phyloP scores from a whole-genome alignment of 2,888 invertebrate genomes.

The Dendrolimus houi region DNA sequence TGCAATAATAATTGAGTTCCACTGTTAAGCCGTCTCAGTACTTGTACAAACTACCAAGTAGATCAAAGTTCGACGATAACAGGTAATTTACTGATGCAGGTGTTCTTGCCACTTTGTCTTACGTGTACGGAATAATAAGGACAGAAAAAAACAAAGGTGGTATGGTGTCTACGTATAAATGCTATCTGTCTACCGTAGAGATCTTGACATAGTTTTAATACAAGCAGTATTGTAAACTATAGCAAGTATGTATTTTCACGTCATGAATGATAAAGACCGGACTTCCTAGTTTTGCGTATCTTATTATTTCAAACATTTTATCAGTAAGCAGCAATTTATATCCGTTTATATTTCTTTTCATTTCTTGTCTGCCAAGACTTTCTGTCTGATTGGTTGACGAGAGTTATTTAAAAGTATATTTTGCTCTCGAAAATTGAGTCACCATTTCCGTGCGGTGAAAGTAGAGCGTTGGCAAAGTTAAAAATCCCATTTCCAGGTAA shows the following conservation, averaged over 20 bases:
- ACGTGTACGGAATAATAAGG: slow-evolving; percentile 8
- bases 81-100: slow-evolving; percentile 9
- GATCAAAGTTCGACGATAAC: slow-evolving; percentile 6
- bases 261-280: neutral
- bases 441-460: neutral
- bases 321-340: neutral
- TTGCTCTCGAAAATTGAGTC: neutral
- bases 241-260: neutral
- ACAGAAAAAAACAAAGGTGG: neutral
- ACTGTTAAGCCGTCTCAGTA: slow-evolving; percentile 7
- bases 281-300: neutral
- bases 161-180: slow-evolving; percentile 35
- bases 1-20: no score
- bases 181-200: slow-evolving; percentile 32
- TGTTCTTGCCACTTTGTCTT: slow-evolving; percentile 6
- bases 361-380: neutral
- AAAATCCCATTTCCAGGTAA: neutral
- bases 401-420: neutral
- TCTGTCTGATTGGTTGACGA: neutral
- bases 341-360: neutral
- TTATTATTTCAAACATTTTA: neutral
- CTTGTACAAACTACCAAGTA: slow-evolving; percentile 8
- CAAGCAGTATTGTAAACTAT: slow-evolving; percentile 10
- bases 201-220: slow-evolving; percentile 66
- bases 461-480: neutral